These are phyloP conservation scores for Drosophila seguyi DNA, from an alignment of 1,140 invertebrate species.

Conservation along the genomic window DNA sequence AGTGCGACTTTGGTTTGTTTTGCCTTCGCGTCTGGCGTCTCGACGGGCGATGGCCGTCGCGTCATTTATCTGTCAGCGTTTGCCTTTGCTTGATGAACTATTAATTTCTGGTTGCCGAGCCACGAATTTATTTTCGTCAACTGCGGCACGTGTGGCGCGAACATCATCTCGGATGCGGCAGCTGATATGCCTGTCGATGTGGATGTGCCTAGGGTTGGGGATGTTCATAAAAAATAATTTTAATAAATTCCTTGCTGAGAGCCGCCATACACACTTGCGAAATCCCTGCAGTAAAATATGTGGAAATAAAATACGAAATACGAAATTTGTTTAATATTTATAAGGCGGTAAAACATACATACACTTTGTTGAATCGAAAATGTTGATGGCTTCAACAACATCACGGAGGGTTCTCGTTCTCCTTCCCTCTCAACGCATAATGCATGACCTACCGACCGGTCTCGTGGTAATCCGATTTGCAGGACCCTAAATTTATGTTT, in stretches of 20 bases:
- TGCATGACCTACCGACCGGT: constrained; percentile 14
- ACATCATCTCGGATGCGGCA: constrained; percentile 43
- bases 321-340: constrained; percentile 48
- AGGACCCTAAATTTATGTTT: constrained; percentile 25
- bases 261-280: constrained; percentile 14
- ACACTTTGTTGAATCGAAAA: constrained; percentile 6
- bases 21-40: constrained; percentile 54
- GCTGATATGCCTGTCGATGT: constrained; percentile 30
- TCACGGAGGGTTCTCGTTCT: not conserved
- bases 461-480: constrained; percentile 40
- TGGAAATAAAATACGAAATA: constrained; percentile 35
- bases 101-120: constrained; percentile 64
- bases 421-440: constrained; percentile 2
- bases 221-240: constrained; percentile 50
- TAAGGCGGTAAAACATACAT: constrained; percentile 22
- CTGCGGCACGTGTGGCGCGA: constrained; percentile 70
- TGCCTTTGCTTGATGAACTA: constrained; percentile 69
- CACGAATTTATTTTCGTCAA: constrained; percentile 72
- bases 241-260: constrained; percentile 34
- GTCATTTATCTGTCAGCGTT: constrained; percentile 70
- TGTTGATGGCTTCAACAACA: constrained; percentile 10
- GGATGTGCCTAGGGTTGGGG: constrained; percentile 8
- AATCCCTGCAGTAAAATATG: constrained; percentile 29
- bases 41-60: constrained; percentile 59
- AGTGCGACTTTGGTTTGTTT: constrained; percentile 31